Evolutionary conservation across 1,140 invertebrate genomes (phyloP).

Genomic region (Drosophila biarmipes): DNA sequence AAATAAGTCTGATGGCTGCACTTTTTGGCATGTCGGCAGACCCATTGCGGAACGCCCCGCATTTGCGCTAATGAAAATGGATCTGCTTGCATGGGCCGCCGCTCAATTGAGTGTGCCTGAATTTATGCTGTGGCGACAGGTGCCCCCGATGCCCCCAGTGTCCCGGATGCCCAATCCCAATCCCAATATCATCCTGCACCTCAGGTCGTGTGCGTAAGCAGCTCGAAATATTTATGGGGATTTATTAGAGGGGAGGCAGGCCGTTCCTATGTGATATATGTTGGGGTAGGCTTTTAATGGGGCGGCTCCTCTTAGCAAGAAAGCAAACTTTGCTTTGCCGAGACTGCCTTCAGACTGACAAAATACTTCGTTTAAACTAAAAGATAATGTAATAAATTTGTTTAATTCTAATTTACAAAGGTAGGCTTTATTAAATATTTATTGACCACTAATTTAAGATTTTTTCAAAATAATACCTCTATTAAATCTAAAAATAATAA

Average conservation of each 20-base stretch:
- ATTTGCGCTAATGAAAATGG: conserved; percentile 76
- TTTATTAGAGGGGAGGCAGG: conserved; percentile 11
- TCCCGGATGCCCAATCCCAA: conserved; percentile 28
- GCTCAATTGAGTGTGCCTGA: conserved; percentile 48
- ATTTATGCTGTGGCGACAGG: conserved; percentile 66
- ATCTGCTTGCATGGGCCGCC: conserved; percentile 25
- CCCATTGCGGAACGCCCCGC: conserved; percentile 56
- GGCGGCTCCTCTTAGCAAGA: background rate
- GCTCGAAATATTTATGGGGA: conserved; percentile 36
- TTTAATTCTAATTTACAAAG: too few species aligned
- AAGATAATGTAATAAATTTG: too few species aligned
- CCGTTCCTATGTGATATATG: background rate
- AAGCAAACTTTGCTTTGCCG: background rate
- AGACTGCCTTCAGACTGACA: too few species aligned
- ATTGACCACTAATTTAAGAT: too few species aligned
- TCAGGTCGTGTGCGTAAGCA: conserved; percentile 37
- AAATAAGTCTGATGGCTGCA: conserved; percentile 74
- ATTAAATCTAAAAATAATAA: too few species aligned
- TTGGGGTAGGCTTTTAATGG: conserved; percentile 7
- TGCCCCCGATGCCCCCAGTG: conserved; percentile 48
- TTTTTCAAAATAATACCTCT: too few species aligned
- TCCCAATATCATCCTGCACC: background rate
- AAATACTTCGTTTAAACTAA: too few species aligned
- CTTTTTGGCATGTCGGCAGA: conserved; percentile 69
- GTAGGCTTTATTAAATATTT: too few species aligned